Percentiles rank a stretch among this genome's conserved stretches.
These are phyloP conservation scores for Anastatus disparis DNA, from an alignment of 1,140 invertebrate genomes.

Conservation along the genomic window DNA sequence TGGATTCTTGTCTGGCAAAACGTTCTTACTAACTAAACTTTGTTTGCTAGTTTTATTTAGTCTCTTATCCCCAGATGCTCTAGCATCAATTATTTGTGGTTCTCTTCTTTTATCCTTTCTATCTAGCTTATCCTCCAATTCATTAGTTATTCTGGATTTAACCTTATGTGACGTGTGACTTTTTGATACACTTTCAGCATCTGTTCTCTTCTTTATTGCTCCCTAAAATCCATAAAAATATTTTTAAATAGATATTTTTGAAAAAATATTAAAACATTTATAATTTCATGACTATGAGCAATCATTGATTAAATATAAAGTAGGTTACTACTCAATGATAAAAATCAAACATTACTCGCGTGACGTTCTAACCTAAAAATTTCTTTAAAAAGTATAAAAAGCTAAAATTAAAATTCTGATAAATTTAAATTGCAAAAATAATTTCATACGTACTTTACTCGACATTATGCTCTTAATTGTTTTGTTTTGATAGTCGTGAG, in stretches of 20 bases:
- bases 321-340: slow-evolving; percentile 6
- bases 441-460: slow-evolving; percentile 43
- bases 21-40: not conserved
- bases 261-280: not conserved
- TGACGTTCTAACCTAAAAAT: not conserved
- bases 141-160: not conserved
- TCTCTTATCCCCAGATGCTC: slow-evolving; percentile 10
- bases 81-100: slow-evolving; percentile 1
- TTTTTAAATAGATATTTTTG: not conserved
- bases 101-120: slow-evolving; percentile 12
- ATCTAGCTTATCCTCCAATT: not conserved
- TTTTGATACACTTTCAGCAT: not conserved
- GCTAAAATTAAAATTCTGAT: no score
- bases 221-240: slow-evolving; percentile 39
- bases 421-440: not conserved
- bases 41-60: slow-evolving; percentile 24
- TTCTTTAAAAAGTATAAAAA: not conserved
- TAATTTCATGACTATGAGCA: not conserved
- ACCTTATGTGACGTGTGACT: not conserved
- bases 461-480: slow-evolving; percentile 52
- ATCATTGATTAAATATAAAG: not conserved
- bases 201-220: slow-evolving; percentile 47
- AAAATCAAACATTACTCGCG: not conserved
- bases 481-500: slow-evolving; percentile 48
- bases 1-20: slow-evolving; percentile 30